These are phyloP conservation scores for Thripadectes ignobilis DNA, from an alignment of 2,797 vertebrate species.

Conservation along the genomic window DNA sequence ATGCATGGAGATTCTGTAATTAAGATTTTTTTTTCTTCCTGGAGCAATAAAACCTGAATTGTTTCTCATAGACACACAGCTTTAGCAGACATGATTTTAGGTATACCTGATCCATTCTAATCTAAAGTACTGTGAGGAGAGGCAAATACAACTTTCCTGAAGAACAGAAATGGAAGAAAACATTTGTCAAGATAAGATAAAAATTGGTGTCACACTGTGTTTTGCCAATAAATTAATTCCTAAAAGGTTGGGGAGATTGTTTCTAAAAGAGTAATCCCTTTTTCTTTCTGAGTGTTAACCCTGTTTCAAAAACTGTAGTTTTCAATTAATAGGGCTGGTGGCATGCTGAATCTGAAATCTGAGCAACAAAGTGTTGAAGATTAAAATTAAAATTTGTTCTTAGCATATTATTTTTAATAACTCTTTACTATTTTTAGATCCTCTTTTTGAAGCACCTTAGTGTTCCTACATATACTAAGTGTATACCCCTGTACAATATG, in stretches of 20 bases:
- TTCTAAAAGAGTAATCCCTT: background rate
- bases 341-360: background rate
- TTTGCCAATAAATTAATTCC: background rate
- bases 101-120: background rate
- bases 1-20: background rate
- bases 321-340: background rate
- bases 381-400: background rate
- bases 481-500: fast-evolving
- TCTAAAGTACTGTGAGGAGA: background rate
- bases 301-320: background rate
- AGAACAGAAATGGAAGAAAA: background rate
- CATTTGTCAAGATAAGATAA: background rate
- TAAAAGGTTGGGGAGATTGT: background rate
- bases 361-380: background rate
- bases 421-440: background rate
- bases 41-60: background rate
- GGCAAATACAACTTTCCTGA: background rate
- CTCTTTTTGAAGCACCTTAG: background rate
- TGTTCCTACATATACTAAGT: background rate
- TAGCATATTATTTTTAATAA: background rate
- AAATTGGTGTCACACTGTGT: background rate
- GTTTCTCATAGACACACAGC: background rate
- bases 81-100: background rate
- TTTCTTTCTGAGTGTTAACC: background rate
- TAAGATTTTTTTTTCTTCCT: background rate